Evolutionary conservation across 1,140 invertebrate species (phyloP).

Genomic region (Anagrus nilaparvatae): DNA sequence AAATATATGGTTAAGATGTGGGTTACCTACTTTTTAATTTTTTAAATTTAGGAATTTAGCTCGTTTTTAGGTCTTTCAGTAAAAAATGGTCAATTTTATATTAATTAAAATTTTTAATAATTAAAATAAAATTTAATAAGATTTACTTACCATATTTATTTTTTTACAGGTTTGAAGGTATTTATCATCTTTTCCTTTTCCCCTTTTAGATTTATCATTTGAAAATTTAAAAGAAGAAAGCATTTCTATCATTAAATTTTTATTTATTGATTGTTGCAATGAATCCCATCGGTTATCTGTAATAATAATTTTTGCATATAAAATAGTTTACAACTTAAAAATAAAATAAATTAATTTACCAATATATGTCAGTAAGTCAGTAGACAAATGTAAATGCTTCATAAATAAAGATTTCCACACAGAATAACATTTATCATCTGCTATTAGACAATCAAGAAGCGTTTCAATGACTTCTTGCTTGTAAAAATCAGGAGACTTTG

Average conservation of each 20-base stretch:
- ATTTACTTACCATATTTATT: constrained; percentile 23
- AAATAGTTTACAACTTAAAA: constrained; percentile 2
- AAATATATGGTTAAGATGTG: too few relatives aligned
- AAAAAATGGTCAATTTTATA: too few relatives aligned
- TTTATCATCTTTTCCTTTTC: constrained; percentile 32
- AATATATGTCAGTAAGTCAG: constrained; percentile 39
- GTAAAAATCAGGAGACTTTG: constrained; percentile 29
- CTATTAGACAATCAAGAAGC: constrained; percentile 39
- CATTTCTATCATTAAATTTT: constrained; percentile 26
- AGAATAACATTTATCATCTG: constrained; percentile 41
- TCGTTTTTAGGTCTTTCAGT: too few relatives aligned
- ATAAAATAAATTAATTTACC: constrained; percentile 29
- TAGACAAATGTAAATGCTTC: constrained; percentile 42
- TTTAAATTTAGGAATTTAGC: too few relatives aligned
- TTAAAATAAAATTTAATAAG: constrained; percentile 7
- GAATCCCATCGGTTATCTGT: constrained; percentile 29
- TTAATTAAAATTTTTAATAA: too few relatives aligned
- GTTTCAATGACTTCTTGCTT: constrained; percentile 38
- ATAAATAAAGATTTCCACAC: constrained; percentile 45
- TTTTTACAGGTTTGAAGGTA: constrained; percentile 23
- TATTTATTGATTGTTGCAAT: constrained; percentile 23
- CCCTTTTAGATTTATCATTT: constrained; percentile 32
- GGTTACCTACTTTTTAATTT: too few relatives aligned
- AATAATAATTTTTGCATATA: constrained; percentile 5
- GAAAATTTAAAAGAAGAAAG: constrained; percentile 25